Percentiles rank a stretch among this genome's conserved stretches.
phyloP scores from a whole-genome alignment of 2,113 vertebrate genomes.

The Galbula dea region DNA sequence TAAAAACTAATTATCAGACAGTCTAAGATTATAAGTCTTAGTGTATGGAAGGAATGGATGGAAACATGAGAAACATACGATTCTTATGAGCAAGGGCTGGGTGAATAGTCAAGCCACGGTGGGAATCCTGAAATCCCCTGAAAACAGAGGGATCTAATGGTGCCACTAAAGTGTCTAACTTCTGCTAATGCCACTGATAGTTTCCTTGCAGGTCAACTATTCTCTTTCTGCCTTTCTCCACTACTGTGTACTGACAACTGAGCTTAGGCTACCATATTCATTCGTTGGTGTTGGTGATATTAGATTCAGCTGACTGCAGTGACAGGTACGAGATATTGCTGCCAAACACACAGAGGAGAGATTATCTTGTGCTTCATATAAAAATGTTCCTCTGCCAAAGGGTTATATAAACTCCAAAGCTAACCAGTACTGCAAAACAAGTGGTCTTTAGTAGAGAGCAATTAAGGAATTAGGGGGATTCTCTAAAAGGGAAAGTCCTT shows the following conservation, averaged over 20 bases:
- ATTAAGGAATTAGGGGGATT: not conserved
- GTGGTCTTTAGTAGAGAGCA: conserved; percentile 38
- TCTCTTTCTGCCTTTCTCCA: not conserved
- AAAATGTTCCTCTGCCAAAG: not conserved
- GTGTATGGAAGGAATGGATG: not conserved
- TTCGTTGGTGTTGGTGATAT: not conserved
- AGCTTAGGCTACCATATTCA: not conserved
- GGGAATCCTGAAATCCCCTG: not conserved
- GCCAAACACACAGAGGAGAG: not conserved
- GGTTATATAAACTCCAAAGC: not conserved
- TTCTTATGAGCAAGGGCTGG: not conserved
- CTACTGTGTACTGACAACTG: not conserved
- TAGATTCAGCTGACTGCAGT: not conserved
- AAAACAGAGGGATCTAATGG: not conserved
- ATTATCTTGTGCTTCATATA: not conserved
- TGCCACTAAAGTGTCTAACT: not conserved
- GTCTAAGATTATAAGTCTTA: not conserved
- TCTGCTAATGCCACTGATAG: conserved; percentile 1
- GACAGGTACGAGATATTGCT: not conserved
- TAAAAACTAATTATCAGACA: not conserved
- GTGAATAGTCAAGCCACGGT: not conserved
- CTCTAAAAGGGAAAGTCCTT: conserved; percentile 39
- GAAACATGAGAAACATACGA: not conserved
- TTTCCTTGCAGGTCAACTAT: not conserved
- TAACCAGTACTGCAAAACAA: conserved; percentile 22